Conservation (phyloP, 2,113 vertebrate genomes). For the Cricetomys ansorgei region DNA sequence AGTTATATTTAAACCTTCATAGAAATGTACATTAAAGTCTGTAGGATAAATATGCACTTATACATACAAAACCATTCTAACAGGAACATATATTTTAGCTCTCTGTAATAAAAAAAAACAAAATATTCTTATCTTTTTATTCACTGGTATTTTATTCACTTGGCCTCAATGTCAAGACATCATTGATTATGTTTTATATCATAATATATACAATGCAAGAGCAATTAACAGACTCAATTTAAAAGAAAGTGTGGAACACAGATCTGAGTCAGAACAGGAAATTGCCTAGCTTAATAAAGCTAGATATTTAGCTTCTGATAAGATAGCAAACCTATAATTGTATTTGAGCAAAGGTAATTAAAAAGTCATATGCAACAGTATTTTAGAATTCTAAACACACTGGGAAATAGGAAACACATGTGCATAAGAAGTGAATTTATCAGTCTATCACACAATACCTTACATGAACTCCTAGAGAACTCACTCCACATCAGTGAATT, state of each 20-base stretch:
- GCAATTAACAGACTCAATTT: background rate
- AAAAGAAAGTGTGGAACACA: slow-evolving; percentile 26
- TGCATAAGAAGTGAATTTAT: background rate
- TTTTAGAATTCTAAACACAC: slow-evolving; percentile 22
- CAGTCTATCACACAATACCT: background rate
- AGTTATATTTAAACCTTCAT: background rate
- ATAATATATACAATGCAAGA: background rate
- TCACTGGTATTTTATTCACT: background rate
- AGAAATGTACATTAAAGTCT: background rate
- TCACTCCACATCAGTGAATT: background rate
- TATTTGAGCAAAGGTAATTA: slow-evolving; percentile 9
- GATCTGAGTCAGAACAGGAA: slow-evolving; percentile 17
- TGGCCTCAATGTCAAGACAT: background rate
- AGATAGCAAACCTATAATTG: background rate
- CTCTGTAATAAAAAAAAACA: background rate
- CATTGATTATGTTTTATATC: background rate
- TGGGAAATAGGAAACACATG: background rate
- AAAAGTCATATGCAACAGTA: background rate
- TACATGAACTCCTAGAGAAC: background rate
- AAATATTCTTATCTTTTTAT: slow-evolving; percentile 20
- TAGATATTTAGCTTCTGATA: background rate
- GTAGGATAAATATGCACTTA: background rate
- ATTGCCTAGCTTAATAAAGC: background rate
- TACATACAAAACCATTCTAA: slow-evolving; percentile 20
- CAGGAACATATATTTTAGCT: background rate